phyloP scores from a whole-genome alignment of 30 jellyfish, hydroid and myxozoan species.

The Rhopilema esculentum region DNA sequence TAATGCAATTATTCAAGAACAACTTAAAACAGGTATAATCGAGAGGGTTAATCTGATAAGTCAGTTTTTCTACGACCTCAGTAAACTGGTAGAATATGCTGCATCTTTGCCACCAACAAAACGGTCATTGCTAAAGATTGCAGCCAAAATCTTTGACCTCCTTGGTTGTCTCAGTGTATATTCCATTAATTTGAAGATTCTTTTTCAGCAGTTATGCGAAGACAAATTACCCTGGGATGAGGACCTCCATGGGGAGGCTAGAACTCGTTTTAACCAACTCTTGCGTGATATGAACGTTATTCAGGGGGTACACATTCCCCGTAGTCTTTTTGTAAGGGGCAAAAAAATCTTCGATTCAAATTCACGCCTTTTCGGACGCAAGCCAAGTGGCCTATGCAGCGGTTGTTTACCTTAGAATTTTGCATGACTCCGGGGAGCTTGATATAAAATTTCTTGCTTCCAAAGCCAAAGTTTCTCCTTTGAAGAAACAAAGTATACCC shows the following conservation, averaged over 20 bases:
- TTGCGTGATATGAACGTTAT: not conserved
- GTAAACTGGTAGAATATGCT: slow-evolving; percentile 18
- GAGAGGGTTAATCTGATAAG: slow-evolving; percentile 28
- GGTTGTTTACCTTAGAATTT: slow-evolving; percentile 62
- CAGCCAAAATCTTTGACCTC: slow-evolving; percentile 80
- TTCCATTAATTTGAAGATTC: slow-evolving; percentile 24
- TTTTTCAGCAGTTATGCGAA: slow-evolving; percentile 67
- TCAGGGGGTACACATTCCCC: too few species aligned
- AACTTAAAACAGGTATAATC: slow-evolving; percentile 32
- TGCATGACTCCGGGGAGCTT: slow-evolving; percentile 63
- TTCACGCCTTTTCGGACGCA: slow-evolving; percentile 80
- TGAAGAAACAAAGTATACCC: slow-evolving; percentile 52
- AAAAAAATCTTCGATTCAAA: not conserved
- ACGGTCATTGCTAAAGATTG: slow-evolving; percentile 42
- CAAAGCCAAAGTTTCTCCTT: slow-evolving; percentile 78
- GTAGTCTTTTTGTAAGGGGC: slow-evolving; percentile 1
- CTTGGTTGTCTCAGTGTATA: slow-evolving; percentile 52
- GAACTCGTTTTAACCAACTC: not conserved
- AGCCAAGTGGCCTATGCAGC: slow-evolving; percentile 60
- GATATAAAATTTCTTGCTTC: slow-evolving; percentile 43
- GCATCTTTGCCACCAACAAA: slow-evolving; percentile 47
- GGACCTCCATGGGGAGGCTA: slow-evolving; percentile 24
- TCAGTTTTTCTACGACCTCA: slow-evolving; percentile 5
- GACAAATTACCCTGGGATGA: slow-evolving; percentile 67
- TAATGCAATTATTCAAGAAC: slow-evolving; percentile 53